A percentile compares a stretch with the other conserved stretches of the same genome.
Conservation (phyloP, 2,888 invertebrate genomes). For the Megastigmus dorsalis region DNA sequence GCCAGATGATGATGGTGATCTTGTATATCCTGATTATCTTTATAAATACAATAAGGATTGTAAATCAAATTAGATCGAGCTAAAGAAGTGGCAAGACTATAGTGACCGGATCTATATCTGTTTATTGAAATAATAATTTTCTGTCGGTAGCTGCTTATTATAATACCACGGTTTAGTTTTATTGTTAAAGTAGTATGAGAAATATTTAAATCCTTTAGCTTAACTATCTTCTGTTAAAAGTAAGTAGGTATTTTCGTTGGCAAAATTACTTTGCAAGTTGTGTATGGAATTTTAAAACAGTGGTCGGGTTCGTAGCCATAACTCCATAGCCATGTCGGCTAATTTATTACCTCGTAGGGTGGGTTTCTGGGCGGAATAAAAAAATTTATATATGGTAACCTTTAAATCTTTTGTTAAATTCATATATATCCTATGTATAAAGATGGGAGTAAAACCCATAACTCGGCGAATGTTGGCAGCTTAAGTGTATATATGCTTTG, state of each 20-base stretch:
- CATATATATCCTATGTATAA: too few species aligned
- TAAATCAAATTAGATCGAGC: background rate
- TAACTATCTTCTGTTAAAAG: background rate
- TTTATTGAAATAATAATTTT: background rate
- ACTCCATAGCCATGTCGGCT: background rate
- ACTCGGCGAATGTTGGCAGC: background rate
- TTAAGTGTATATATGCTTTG: background rate
- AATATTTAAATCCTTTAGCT: background rate
- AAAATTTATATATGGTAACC: background rate
- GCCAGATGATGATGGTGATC: too few species aligned
- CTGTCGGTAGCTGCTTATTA: background rate
- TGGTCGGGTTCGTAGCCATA: background rate
- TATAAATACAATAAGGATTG: background rate
- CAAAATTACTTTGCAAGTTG: background rate
- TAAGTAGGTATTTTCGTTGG: background rate
- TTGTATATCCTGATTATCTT: background rate
- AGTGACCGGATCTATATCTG: background rate
- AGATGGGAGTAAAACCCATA: background rate
- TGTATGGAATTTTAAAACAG: background rate
- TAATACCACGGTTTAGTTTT: constrained; percentile 6
- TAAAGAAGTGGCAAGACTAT: background rate
- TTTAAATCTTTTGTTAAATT: background rate
- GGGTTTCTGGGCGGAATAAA: background rate
- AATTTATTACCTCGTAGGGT: background rate
- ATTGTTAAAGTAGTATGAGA: background rate